Conservation (phyloP, 2,113 vertebrate genomes). For the Lonchura striata region DNA sequence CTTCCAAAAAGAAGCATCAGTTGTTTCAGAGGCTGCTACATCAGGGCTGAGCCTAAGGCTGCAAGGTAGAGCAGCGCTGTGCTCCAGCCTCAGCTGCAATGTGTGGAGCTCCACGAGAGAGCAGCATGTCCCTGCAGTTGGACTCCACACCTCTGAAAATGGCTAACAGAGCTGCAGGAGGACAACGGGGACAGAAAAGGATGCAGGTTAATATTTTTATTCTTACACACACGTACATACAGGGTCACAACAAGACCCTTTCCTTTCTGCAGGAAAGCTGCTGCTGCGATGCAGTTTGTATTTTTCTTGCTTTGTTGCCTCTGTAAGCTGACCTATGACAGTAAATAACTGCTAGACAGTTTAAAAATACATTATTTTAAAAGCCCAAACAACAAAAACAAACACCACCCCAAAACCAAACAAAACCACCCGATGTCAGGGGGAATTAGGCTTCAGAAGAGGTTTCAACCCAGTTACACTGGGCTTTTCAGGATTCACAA, state of each 20-base stretch:
- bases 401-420: not conserved
- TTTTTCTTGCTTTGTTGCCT: not conserved
- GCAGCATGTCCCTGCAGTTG: slow-evolving; percentile 34
- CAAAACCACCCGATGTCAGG: not conserved
- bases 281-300: not conserved
- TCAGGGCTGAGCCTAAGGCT: not conserved
- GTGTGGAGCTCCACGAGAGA: slow-evolving; percentile 25
- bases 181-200: not conserved
- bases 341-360: not conserved
- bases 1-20: not conserved
- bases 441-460: not conserved
- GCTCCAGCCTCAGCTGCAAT: not conserved
- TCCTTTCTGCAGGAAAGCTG: not conserved
- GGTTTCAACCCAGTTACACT: not conserved
- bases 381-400: not conserved
- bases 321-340: not conserved
- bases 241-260: not conserved
- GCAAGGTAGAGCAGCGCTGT: not conserved
- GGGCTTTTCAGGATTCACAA: not conserved
- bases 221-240: not conserved
- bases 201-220: not conserved
- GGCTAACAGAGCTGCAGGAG: not conserved
- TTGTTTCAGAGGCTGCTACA: not conserved
- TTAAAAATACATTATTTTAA: not conserved
- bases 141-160: not conserved